These are phyloP conservation scores for Gnathonemus longibarbis DNA, from an alignment of 2,113 vertebrate genomes.

Conservation along the genomic window DNA sequence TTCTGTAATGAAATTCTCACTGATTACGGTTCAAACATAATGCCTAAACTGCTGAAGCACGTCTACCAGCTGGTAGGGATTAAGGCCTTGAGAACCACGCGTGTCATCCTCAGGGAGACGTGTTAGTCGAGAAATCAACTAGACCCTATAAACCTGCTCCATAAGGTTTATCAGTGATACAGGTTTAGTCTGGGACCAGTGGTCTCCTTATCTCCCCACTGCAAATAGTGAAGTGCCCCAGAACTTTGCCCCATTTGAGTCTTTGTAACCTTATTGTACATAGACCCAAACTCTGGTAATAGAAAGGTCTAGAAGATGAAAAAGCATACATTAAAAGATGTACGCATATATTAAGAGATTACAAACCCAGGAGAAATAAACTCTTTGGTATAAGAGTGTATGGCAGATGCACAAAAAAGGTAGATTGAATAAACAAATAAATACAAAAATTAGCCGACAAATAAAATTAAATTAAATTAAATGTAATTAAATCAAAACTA, in stretches of 20 bases:
- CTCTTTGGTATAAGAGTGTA: neutral
- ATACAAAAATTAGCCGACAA: neutral
- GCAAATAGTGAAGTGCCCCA: neutral
- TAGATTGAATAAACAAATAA: neutral
- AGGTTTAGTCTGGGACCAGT: constrained; percentile 2
- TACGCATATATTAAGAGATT: neutral
- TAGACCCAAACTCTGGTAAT: neutral
- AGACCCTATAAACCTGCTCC: neutral
- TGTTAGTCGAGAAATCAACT: constrained; percentile 2
- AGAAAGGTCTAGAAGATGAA: neutral
- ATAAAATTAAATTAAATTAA: neutral
- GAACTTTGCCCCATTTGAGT: neutral
- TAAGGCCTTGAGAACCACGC: neutral
- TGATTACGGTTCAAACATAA: constrained; percentile 1
- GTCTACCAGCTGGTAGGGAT: constrained; percentile 10
- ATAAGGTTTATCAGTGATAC: neutral
- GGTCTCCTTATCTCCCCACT: neutral
- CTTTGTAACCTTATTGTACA: neutral
- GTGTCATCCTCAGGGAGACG: neutral
- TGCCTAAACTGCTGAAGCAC: constrained; percentile 5
- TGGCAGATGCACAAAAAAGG: neutral
- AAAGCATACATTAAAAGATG: neutral
- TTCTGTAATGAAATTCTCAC: constrained; percentile 11
- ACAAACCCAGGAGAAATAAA: neutral
- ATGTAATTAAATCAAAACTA: neutral